phyloP scores from a whole-genome alignment of 2,888 invertebrate genomes.

The Ligdia adustata region DNA sequence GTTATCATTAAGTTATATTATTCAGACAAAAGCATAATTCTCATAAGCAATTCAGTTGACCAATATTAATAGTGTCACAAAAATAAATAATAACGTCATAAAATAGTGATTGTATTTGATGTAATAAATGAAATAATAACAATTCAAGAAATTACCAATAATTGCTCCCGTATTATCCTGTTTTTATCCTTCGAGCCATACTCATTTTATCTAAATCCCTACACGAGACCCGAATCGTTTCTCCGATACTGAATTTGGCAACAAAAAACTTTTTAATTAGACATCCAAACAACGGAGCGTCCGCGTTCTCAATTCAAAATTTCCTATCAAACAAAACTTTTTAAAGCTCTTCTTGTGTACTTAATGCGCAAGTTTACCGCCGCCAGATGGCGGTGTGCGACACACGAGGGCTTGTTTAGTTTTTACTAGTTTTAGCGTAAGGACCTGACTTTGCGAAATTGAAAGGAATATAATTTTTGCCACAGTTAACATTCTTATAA shows the following conservation, averaged over 20 bases:
- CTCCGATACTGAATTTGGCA: slow-evolving; percentile 22
- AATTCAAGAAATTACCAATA: too few relatives aligned
- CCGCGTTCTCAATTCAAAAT: slow-evolving; percentile 30
- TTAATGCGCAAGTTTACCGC: slow-evolving; percentile 34
- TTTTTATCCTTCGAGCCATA: background rate
- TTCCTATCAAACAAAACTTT: slow-evolving; percentile 34
- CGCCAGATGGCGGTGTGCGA: slow-evolving; percentile 30
- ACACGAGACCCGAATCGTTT: slow-evolving; percentile 14
- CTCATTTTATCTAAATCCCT: slow-evolving; percentile 2
- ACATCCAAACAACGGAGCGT: slow-evolving; percentile 28
- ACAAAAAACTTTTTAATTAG: slow-evolving; percentile 36
- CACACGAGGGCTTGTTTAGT: background rate
- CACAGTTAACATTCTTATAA: too few relatives aligned
- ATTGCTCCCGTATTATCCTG: too few relatives aligned
- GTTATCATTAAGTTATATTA: too few relatives aligned
- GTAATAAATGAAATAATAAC: too few relatives aligned
- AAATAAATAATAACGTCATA: too few relatives aligned
- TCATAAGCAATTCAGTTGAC: too few relatives aligned
- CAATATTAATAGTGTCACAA: too few relatives aligned
- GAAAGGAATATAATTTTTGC: too few relatives aligned
- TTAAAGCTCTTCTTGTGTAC: slow-evolving; percentile 32
- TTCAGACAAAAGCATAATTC: too few relatives aligned
- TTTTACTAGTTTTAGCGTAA: slow-evolving; percentile 1
- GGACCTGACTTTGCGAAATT: too few relatives aligned
- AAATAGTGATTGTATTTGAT: too few relatives aligned